These are phyloP conservation scores for Cheilosia vulpina DNA, from an alignment of 2,888 invertebrate genomes.

Conservation along the genomic window DNA sequence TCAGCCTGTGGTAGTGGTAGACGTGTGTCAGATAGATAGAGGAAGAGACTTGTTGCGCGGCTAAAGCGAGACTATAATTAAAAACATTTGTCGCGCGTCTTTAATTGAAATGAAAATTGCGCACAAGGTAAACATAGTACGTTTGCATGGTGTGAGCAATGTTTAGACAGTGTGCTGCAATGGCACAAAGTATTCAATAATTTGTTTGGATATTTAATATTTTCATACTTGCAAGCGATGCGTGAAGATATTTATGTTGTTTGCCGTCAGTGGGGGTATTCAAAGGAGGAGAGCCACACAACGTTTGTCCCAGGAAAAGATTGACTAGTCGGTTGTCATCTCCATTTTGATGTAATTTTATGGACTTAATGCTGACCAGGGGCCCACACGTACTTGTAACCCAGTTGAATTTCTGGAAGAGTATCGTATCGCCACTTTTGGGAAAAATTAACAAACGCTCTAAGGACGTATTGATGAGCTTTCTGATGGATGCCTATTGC, in stretches of 20 bases:
- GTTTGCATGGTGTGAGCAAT: neutral
- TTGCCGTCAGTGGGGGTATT: neutral
- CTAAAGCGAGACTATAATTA: neutral
- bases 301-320: too few relatives aligned
- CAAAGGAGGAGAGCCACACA: too few relatives aligned
- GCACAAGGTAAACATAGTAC: slow-evolving; percentile 54
- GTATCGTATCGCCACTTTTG: too few relatives aligned
- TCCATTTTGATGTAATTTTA: too few relatives aligned
- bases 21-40: neutral
- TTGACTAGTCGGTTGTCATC: too few relatives aligned
- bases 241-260: slow-evolving; percentile 31
- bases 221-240: neutral
- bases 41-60: neutral
- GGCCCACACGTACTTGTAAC: too few relatives aligned
- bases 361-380: too few relatives aligned
- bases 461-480: too few relatives aligned
- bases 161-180: neutral
- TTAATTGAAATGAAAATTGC: slow-evolving; percentile 49
- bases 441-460: too few relatives aligned
- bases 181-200: slow-evolving; percentile 21
- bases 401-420: too few relatives aligned
- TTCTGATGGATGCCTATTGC: too few relatives aligned
- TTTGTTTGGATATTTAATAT: slow-evolving; percentile 21
- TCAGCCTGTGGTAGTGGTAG: neutral
- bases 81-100: slow-evolving; percentile 34